Evolutionary conservation across 2,888 invertebrate genomes (phyloP), one percentile per base, ranked within the genome.

Genomic region (Bombylius major): DNA sequence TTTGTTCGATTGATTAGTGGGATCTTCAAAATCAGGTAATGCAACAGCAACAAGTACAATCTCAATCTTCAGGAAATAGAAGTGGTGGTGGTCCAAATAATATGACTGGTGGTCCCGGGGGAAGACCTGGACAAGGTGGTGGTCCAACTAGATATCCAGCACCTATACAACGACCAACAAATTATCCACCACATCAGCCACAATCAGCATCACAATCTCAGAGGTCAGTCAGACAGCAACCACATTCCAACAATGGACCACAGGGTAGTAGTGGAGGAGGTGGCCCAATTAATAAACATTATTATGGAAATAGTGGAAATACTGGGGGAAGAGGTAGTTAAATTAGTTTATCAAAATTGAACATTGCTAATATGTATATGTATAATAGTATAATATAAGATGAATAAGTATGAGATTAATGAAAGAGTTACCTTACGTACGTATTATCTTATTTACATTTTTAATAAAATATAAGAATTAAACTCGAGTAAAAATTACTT

Each of bases 151-250:
- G 73, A 23, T 73, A 73, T 64, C 71, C 72, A 23, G 67, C 73
- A 50, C 73, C 73, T 32, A 73, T 73, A 55, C 73, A 73, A 57
- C 64, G 73, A 42, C 73, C 73, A 47, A 73, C 72, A 56, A 73
- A 73, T 55, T 73, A 73, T 67, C 72, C 73, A 56, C 34, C 56
- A 46, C 58, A 59, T 45, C 59, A 56, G 23, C 71, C 70, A 56
- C 70, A 70, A 63, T 67, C 69, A 58, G 63, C 62, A 44, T 63
- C 63, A 50, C 65, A 64, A 62, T 62, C 63, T 36, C 56, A 56
- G 50, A 51, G 55, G 33, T 14, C 55, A 31, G 51, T 55, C 23
- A 36, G 55, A 51, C 55, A 55, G 42, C 55, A 55, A 33, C 55
- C 51, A 47, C 51, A 51, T 51, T 47, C 51, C 48, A 23, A 23